Conservation (phyloP, 2,888 invertebrate genomes). For the Polydrusus cervinus region DNA sequence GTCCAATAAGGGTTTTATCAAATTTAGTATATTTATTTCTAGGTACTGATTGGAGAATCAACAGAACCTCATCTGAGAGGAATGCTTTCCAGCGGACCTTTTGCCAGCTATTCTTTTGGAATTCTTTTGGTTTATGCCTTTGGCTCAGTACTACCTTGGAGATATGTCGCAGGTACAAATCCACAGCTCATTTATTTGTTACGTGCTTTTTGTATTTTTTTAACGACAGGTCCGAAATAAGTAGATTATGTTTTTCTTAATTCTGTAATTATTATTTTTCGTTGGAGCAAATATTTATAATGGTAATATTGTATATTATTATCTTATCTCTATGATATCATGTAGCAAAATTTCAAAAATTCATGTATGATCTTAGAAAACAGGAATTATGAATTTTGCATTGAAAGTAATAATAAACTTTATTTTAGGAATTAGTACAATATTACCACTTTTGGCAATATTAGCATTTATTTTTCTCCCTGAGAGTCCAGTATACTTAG, state of each 20-base stretch:
- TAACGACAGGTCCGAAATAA: too few species aligned
- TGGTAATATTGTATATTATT: too few species aligned
- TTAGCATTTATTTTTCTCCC: constrained; percentile 79
- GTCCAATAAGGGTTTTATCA: too few species aligned
- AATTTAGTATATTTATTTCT: constrained; percentile 54
- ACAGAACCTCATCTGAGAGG: constrained; percentile 83
- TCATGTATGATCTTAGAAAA: too few species aligned
- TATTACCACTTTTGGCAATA: constrained; percentile 77
- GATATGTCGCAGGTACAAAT: constrained; percentile 76
- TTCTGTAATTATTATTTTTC: too few species aligned
- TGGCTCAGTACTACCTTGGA: constrained; percentile 81
- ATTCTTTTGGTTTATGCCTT: constrained; percentile 83
- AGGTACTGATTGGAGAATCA: constrained; percentile 86
- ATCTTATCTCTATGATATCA: too few species aligned
- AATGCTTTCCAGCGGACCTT: constrained; percentile 80
- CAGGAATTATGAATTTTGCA: too few species aligned
- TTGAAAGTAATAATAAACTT: too few species aligned
- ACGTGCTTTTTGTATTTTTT: too few species aligned
- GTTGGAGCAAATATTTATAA: too few species aligned
- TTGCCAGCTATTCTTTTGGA: constrained; percentile 84
- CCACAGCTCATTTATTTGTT: neutral
- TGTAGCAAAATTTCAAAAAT: too few species aligned
- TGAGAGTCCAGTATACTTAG: constrained; percentile 85
- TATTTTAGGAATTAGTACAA: constrained; percentile 75
- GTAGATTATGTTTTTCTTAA: too few species aligned